Conservation (phyloP, 2,888 invertebrate species). For the Drosophila leonis region DNA sequence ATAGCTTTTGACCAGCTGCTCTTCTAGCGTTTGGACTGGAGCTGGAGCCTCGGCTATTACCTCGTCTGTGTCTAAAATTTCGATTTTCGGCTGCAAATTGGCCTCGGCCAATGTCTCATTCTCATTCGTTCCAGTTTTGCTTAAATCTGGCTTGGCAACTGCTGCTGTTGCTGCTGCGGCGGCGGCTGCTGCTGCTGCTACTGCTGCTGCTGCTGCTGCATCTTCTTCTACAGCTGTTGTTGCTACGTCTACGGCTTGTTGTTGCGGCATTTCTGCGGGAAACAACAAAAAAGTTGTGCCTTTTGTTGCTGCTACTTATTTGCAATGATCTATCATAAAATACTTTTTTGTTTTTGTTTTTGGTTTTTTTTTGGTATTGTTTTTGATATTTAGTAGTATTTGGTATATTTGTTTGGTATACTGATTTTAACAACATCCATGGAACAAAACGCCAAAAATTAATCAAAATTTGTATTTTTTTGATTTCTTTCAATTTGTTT, state of each 20-base stretch:
- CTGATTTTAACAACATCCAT: constrained; percentile 74
- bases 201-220: constrained; percentile 61
- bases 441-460: constrained; percentile 80
- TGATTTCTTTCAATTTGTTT: constrained; percentile 43
- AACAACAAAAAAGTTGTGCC: constrained; percentile 74
- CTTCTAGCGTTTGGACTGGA: constrained; percentile 87
- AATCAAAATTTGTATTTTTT: constrained; percentile 64
- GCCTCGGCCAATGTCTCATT: constrained; percentile 33
- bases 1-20: constrained; percentile 91
- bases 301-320: constrained; percentile 69
- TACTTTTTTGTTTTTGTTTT: constrained; percentile 21
- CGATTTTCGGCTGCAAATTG: constrained; percentile 49
- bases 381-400: constrained; percentile 42
- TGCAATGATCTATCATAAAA: constrained; percentile 48
- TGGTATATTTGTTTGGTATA: constrained; percentile 58
- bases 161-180: background rate
- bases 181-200: constrained; percentile 7
- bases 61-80: constrained; percentile 46
- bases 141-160: constrained; percentile 19
- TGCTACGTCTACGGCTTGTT: constrained; percentile 43
- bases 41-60: constrained; percentile 4
- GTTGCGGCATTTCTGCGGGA: constrained; percentile 65
- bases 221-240: constrained; percentile 51
- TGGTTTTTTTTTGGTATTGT: constrained; percentile 19
- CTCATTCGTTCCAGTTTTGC: constrained; percentile 24